Evolutionary conservation across 2,113 vertebrate genomes (phyloP), one percentile per base, ranked within the genome.

Genomic region (Hepsetus odoe): DNA sequence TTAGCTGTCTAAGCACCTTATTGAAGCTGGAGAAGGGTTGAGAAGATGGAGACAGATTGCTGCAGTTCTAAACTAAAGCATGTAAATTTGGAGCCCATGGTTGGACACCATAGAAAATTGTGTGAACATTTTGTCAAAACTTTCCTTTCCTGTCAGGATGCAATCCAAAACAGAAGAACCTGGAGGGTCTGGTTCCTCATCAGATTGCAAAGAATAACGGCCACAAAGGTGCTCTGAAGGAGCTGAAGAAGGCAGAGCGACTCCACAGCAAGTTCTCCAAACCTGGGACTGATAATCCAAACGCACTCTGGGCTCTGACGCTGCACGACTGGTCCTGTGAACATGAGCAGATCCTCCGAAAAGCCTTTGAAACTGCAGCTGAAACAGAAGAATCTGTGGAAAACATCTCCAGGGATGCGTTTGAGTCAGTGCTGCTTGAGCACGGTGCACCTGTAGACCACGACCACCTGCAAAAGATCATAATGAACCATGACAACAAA

Each of bases 251-350:
- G 83, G 87, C 84, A 1, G 94, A 95, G 53, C 74, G 82, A 0
- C 72, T 69, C 0, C 89, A 87, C 13, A 85, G 38, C 24, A 95
- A 91, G 40, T 73, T 87, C 4, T 83, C 86, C n/a, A 89, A 83
- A 49, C 79, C 87, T 0, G 89, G 80, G 3, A 86, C 53, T 3
- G 80, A 90, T 72, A 91, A 94, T 26, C 90, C 89, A 0, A 94
- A 91, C 26, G 87, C 89, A 0, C 72, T 6, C 7, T 95, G 92
- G 93, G 92, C 92, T 0, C 40, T 95, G 13, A 85, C 82, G 35
- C 88, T 96, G 1, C 94, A 96, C 0, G 95, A 96, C 22, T 96
- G 95, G 95, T 92, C 94, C 0, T 1, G 80, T 33, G 94, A 94
- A 81, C 90, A 93, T 0, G 86, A 95, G 84, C 22, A 51, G 2